Percentiles rank a stretch among this genome's conserved stretches.
phyloP scores from a whole-genome alignment of 1,140 invertebrate genomes.

The Drosophila bocqueti region DNA sequence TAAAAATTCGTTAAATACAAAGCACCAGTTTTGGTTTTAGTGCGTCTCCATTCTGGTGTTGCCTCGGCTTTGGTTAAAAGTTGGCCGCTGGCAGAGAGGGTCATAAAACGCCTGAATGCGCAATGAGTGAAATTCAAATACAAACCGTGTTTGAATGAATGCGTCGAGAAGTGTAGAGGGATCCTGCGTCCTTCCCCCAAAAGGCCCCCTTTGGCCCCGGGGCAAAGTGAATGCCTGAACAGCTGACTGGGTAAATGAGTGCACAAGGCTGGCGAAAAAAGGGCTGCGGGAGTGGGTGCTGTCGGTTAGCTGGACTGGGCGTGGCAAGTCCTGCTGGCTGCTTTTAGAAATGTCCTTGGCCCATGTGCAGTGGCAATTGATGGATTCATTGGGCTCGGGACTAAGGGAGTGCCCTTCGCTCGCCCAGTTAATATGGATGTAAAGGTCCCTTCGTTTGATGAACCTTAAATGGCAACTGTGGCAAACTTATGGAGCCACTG shows the following conservation, averaged over 20 bases:
- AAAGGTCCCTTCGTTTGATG: slow-evolving; percentile 43
- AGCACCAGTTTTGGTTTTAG: slow-evolving; percentile 1
- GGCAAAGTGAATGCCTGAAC: slow-evolving; percentile 56
- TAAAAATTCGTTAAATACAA: slow-evolving; percentile 2
- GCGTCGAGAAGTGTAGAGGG: slow-evolving; percentile 54
- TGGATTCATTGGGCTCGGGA: slow-evolving; percentile 7
- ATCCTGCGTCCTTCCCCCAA: background rate
- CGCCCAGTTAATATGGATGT: slow-evolving; percentile 30
- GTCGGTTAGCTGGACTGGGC: slow-evolving; percentile 3
- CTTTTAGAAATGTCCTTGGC: slow-evolving; percentile 64
- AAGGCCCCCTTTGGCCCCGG: background rate
- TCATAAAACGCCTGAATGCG: slow-evolving; percentile 73
- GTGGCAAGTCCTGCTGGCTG: slow-evolving; percentile 9
- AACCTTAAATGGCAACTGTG: slow-evolving; percentile 12
- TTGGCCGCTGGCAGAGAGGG: slow-evolving; percentile 31
- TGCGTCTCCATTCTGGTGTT: slow-evolving; percentile 5
- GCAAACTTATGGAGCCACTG: background rate
- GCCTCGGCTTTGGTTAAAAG: slow-evolving; percentile 55
- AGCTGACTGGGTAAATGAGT: slow-evolving; percentile 69
- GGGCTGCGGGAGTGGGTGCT: background rate
- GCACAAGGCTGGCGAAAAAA: slow-evolving; percentile 30
- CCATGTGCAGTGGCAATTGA: slow-evolving; percentile 44
- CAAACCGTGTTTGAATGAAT: slow-evolving; percentile 67
- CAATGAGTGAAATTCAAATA: slow-evolving; percentile 72
- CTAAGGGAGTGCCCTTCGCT: background rate